phyloP scores from a whole-genome alignment of 2,113 vertebrate species.

The Melospiza georgiana region DNA sequence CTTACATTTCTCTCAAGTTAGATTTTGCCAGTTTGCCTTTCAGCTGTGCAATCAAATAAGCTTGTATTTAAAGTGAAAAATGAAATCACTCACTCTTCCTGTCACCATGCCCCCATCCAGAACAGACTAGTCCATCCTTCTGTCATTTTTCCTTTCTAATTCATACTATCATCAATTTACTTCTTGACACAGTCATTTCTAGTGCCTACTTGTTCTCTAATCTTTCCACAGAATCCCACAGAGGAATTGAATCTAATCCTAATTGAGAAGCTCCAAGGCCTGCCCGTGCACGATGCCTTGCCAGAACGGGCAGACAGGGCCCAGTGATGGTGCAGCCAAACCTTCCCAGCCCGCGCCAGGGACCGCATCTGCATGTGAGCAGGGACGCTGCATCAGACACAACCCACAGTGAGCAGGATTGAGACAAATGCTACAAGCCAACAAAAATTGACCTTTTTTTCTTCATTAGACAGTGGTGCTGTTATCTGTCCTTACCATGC shows the following conservation, averaged over 20 bases:
- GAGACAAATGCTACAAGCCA: slow-evolving; percentile 16
- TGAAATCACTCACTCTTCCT: slow-evolving; percentile 65
- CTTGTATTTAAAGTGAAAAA: slow-evolving; percentile 53
- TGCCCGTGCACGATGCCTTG: background rate
- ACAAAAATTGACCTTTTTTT: slow-evolving; percentile 37
- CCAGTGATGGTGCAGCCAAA: background rate
- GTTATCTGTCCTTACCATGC: background rate
- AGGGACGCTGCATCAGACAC: background rate
- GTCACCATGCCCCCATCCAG: slow-evolving; percentile 38
- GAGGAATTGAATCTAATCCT: slow-evolving; percentile 48
- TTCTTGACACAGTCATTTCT: slow-evolving; percentile 69
- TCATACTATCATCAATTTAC: slow-evolving; percentile 69
- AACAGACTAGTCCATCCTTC: slow-evolving; percentile 64
- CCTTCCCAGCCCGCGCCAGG: background rate
- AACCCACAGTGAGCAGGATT: slow-evolving; percentile 28
- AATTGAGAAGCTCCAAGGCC: background rate
- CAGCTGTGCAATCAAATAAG: slow-evolving; percentile 39
- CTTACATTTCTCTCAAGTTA: background rate
- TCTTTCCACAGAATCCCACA: slow-evolving; percentile 43
- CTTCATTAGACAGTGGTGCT: slow-evolving; percentile 20
- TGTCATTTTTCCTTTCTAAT: slow-evolving; percentile 66
- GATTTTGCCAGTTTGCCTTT: background rate
- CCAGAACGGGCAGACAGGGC: background rate
- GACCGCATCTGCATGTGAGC: background rate
- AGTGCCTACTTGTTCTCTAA: slow-evolving; percentile 49